Evolutionary conservation across 2,888 invertebrate genomes (phyloP).

Genomic region (Apocheima hispidaria): DNA sequence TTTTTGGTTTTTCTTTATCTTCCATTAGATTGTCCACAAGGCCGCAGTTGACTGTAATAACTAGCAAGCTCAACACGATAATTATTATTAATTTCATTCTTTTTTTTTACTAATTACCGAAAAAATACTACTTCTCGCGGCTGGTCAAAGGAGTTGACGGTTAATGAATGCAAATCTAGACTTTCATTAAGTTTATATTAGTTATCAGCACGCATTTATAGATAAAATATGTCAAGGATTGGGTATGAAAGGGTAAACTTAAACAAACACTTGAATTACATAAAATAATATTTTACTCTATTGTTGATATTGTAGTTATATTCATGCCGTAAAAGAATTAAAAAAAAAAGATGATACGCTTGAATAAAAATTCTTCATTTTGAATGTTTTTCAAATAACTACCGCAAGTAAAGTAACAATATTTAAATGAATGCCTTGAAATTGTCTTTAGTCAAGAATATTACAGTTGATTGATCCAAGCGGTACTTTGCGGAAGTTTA

Average conservation of each 20-base stretch:
- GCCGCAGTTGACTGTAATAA: slow-evolving; percentile 32
- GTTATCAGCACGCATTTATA: not conserved
- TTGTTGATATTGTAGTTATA: too few species aligned
- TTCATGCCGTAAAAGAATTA: too few species aligned
- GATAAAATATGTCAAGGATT: slow-evolving; percentile 6
- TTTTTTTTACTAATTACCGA: not conserved
- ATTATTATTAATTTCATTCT: slow-evolving; percentile 32
- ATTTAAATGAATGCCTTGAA: too few species aligned
- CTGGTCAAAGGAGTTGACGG: too few species aligned
- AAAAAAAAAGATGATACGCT: too few species aligned
- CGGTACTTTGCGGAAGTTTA: too few species aligned
- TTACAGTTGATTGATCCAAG: too few species aligned
- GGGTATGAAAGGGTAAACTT: slow-evolving; percentile 12
- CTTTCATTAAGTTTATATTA: slow-evolving; percentile 1
- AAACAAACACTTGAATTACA: not conserved
- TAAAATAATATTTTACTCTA: not conserved
- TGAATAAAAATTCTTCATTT: too few species aligned
- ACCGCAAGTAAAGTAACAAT: too few species aligned
- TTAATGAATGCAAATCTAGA: slow-evolving; percentile 6
- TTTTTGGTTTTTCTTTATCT: slow-evolving; percentile 27
- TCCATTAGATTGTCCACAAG: slow-evolving; percentile 32
- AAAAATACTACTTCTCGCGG: too few species aligned
- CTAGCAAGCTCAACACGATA: slow-evolving; percentile 18
- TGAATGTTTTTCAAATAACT: too few species aligned
- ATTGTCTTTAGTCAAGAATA: too few species aligned